Conservation (phyloP, 2,113 vertebrate species). For the Cyanoramphus novaezelandiae region DNA sequence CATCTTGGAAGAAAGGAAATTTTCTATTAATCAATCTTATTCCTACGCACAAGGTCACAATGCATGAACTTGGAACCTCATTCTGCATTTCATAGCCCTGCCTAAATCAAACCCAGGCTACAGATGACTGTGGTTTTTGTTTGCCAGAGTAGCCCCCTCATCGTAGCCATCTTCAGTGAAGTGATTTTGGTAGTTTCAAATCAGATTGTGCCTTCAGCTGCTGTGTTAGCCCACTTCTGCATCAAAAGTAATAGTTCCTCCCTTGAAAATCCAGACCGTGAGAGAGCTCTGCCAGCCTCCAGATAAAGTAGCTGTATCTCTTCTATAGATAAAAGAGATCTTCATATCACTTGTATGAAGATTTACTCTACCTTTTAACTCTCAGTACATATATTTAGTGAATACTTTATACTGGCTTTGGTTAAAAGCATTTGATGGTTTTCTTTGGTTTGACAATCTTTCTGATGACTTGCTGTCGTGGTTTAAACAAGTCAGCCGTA, state of each 20-base stretch:
- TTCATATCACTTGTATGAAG: neutral
- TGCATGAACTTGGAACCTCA: neutral
- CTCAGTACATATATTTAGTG: neutral
- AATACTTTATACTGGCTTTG: neutral
- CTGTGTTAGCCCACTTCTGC: neutral
- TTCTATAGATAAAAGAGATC: neutral
- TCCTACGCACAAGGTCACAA: neutral
- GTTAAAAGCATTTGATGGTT: neutral
- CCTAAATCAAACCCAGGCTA: neutral
- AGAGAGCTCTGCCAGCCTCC: neutral
- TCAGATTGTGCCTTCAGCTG: neutral
- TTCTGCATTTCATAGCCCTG: neutral
- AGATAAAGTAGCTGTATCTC: neutral
- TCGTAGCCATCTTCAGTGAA: neutral
- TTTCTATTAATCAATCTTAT: conserved; percentile 46
- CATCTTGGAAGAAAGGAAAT: conserved; percentile 30
- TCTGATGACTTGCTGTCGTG: neutral
- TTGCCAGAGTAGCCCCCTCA: neutral
- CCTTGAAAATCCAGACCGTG: neutral
- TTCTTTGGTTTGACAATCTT: neutral
- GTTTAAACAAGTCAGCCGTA: too few species aligned
- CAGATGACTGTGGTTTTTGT: neutral
- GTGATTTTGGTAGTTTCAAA: neutral
- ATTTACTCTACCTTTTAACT: neutral
- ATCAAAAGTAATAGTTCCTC: neutral